Evolutionary conservation across 1,140 invertebrate genomes (phyloP).

Genomic region (Leptopilina boulardi): DNA sequence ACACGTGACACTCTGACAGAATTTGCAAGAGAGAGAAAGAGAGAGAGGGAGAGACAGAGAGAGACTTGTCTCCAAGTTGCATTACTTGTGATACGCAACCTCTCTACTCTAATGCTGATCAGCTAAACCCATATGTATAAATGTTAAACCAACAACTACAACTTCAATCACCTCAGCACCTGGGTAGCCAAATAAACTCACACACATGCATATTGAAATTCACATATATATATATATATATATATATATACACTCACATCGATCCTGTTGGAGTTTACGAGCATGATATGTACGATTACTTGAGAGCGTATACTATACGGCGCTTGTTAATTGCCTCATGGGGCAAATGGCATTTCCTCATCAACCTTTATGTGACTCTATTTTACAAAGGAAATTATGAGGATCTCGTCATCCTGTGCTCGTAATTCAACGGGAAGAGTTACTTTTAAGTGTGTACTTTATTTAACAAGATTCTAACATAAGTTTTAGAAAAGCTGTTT

Average conservation of each 20-base stretch:
- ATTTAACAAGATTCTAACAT: no score
- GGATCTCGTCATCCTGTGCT: slow-evolving; percentile 1
- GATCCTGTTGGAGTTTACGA: not conserved
- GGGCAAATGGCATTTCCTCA: slow-evolving; percentile 24
- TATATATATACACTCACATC: not conserved
- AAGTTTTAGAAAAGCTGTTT: not conserved
- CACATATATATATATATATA: not conserved
- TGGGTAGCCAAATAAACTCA: slow-evolving; percentile 6
- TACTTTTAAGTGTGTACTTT: not conserved
- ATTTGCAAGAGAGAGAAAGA: no score
- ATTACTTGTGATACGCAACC: not conserved
- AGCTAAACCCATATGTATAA: not conserved
- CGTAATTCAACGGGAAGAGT: not conserved
- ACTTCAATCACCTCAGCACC: slow-evolving; percentile 9
- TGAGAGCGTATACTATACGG: slow-evolving; percentile 4
- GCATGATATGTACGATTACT: slow-evolving; percentile 8
- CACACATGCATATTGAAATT: not conserved
- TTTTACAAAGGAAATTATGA: slow-evolving; percentile 32
- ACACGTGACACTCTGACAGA: not conserved
- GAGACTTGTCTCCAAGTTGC: slow-evolving; percentile 1
- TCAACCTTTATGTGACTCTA: slow-evolving; percentile 23
- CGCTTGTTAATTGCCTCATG: slow-evolving; percentile 21
- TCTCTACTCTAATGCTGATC: not conserved
- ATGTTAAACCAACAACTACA: slow-evolving; percentile 18
- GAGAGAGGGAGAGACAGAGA: no score